phyloP scores from a whole-genome alignment of 2,888 invertebrate species.

The Hoplodrina ambigua region DNA sequence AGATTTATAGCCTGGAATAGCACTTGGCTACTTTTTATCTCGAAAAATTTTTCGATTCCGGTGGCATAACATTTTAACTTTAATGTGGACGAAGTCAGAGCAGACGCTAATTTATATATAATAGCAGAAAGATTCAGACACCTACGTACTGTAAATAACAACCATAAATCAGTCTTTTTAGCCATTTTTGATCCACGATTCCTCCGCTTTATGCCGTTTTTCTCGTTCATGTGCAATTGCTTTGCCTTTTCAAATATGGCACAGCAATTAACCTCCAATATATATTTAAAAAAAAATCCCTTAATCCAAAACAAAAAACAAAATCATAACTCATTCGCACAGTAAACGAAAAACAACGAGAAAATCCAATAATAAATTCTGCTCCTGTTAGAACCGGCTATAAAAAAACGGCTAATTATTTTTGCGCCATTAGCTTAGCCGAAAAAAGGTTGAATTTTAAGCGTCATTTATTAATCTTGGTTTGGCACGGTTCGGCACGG shows the following conservation, averaged over 20 bases:
- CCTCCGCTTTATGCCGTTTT: no score
- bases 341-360: slow-evolving; percentile 68
- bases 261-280: slow-evolving; percentile 1
- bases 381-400: slow-evolving; percentile 61
- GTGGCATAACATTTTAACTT: no score
- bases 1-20: no score
- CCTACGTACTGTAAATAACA: no score
- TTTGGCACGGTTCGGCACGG: slow-evolving; percentile 68
- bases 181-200: no score
- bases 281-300: slow-evolving; percentile 39
- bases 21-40: no score
- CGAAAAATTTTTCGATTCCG: no score
- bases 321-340: slow-evolving; percentile 79
- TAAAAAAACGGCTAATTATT: slow-evolving; percentile 87
- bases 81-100: no score
- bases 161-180: no score
- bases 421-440: slow-evolving; percentile 85
- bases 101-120: no score
- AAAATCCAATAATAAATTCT: slow-evolving; percentile 81
- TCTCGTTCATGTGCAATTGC: no score
- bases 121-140: no score
- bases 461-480: slow-evolving; percentile 88
- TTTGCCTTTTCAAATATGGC: background rate
- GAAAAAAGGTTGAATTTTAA: slow-evolving; percentile 89
- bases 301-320: slow-evolving; percentile 34